A percentile compares a stretch with the other conserved stretches of the same genome.
phyloP scores from a whole-genome alignment of 2,113 vertebrate genomes.

The Plecotus auritus region DNA sequence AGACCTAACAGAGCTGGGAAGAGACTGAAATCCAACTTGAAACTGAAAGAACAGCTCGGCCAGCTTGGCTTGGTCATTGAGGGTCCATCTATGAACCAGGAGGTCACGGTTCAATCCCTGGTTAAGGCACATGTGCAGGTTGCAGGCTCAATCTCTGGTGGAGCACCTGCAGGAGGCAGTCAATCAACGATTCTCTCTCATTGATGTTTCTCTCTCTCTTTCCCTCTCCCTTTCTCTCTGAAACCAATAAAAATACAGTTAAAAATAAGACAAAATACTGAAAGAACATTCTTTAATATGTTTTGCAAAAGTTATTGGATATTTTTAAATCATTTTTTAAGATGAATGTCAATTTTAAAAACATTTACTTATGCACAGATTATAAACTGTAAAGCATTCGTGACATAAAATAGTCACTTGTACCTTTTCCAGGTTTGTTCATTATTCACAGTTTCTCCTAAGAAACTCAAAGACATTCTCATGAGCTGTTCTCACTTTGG shows the following conservation, averaged over 20 bases:
- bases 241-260: no score
- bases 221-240: no score
- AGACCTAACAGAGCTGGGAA: neutral
- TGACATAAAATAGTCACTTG: neutral
- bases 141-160: no score
- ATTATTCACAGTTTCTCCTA: neutral
- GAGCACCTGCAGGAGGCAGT: no score
- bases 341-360: neutral
- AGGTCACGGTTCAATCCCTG: no score
- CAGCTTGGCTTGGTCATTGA: no score
- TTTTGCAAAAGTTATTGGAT: neutral
- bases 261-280: no score
- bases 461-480: neutral
- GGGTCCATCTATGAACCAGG: no score
- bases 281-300: neutral
- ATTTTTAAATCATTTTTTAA: neutral
- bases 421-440: neutral
- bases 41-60: neutral
- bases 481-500: neutral
- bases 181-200: no score
- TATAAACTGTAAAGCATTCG: neutral
- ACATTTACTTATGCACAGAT: neutral
- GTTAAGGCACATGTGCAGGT: no score
- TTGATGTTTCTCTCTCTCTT: no score
- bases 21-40: neutral